These are phyloP conservation scores for Stratiomys singularior DNA, from an alignment of 2,888 invertebrate genomes.

Conservation along the genomic window DNA sequence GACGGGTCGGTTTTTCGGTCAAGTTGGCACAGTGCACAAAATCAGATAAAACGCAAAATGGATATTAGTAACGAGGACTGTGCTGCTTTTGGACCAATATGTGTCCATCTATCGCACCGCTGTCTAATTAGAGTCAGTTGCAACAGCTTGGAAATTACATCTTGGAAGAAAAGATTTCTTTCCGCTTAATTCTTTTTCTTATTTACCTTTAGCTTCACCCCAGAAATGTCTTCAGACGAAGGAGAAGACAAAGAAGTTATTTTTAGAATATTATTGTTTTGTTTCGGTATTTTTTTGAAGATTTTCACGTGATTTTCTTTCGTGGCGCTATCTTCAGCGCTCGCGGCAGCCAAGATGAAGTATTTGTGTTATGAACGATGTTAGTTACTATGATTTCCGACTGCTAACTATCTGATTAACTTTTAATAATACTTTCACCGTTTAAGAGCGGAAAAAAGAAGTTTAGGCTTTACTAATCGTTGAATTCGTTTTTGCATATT, in stretches of 20 bases:
- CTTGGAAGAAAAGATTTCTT: constrained; percentile 24
- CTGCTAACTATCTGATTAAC: constrained; percentile 33
- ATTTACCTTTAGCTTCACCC: neutral
- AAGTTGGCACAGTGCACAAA: neutral
- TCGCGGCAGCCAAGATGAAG: neutral
- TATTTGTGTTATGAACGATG: constrained; percentile 34
- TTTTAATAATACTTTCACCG: constrained; percentile 46
- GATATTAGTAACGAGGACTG: constrained; percentile 15
- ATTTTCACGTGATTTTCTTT: neutral
- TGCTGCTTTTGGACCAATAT: constrained; percentile 31
- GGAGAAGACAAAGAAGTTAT: neutral
- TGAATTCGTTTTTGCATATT: constrained; percentile 28
- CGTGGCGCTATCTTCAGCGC: constrained; percentile 7
- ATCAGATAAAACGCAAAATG: constrained; percentile 29
- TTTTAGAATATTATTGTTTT: constrained; percentile 35
- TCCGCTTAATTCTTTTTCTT: neutral
- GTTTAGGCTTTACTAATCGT: constrained; percentile 27
- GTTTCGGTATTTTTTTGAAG: constrained; percentile 28
- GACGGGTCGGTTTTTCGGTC: neutral
- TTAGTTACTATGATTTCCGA: constrained; percentile 13
- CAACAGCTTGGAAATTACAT: constrained; percentile 17
- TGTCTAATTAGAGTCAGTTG: constrained; percentile 37
- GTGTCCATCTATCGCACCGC: neutral
- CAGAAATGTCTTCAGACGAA: neutral
- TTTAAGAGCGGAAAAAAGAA: constrained; percentile 22